Evolutionary conservation across 2,113 vertebrate species (phyloP).

Genomic region (Chinchilla lanigera): DNA sequence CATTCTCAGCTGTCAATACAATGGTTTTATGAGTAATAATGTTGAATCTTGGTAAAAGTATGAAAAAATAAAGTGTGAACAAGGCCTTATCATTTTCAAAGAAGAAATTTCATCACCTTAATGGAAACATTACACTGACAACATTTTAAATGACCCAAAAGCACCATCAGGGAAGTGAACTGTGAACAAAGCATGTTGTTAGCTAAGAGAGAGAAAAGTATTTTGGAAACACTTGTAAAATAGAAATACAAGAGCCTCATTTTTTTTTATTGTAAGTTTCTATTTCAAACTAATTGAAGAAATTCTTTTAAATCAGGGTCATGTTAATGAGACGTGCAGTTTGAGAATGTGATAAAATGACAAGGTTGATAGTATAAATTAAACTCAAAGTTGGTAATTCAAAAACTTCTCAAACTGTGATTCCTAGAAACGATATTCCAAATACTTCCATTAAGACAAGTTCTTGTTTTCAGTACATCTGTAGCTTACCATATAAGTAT

Average conservation of each 20-base stretch:
- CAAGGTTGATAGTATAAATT: not conserved
- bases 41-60: constrained; percentile 20
- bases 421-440: not conserved
- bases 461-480: not conserved
- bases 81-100: not conserved
- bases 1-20: constrained; percentile 28
- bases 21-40: not conserved
- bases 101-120: not conserved
- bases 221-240: constrained; percentile 54
- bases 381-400: not conserved
- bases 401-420: not conserved
- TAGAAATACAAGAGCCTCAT: not conserved
- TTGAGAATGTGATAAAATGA: constrained; percentile 9
- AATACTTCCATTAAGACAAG: not conserved
- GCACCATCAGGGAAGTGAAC: not conserved
- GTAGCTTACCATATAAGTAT: not conserved
- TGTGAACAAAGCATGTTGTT: not conserved
- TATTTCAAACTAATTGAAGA: constrained; percentile 10
- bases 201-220: constrained; percentile 27
- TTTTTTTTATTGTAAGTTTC: not conserved
- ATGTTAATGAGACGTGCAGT: not conserved
- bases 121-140: not conserved
- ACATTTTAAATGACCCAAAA: constrained; percentile 25
- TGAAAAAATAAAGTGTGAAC: not conserved
- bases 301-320: not conserved